Evolutionary conservation across 2,888 invertebrate genomes (phyloP), one percentile per base, ranked within the genome.

Genomic region (Caenorhabditis sp.): DNA sequence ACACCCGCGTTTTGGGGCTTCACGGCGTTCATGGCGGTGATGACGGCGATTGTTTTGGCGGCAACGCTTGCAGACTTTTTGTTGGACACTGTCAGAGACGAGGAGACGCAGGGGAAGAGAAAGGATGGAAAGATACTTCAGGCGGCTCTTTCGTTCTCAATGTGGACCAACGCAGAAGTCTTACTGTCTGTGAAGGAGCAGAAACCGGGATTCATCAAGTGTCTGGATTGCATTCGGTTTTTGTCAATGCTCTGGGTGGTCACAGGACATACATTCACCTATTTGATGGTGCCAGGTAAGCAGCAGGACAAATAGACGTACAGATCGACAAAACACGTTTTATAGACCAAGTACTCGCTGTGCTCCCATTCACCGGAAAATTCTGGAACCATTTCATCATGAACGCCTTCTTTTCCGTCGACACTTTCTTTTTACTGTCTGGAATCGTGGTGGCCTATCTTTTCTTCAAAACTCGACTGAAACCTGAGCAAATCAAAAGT

Each of bases 161-260:
- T 86, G n/a, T 86, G 84, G 77, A 77, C 82, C 0, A 86, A 86
- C 49, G 82, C 82, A 0, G 58, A 54, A 6, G 38, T 61, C 2
- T 10, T 86, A 1, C 49, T 84, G 19, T 76, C 82, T 3, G 82
- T 82, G n/a, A 77, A 72, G 38, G 69, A 82, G 19, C 82, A 77
- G 8, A 80, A 84, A 63, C 68, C 74, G 3, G 88, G 86, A 44
- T 83, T 86, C 41, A 88, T 89, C 54, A 77, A 82, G 26, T 86
- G 82, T 16, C 54, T 89, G 12, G 84, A 89, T 59, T 89, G 89
- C 68, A 88, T 89, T 19, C 83, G 89, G 22, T 84, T 86, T 63
- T 59, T 89, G 26, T 89, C 89, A 12, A 89, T 89, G 84, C 47
- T 76, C 7, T 89, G 89, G 89, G 87, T 89, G 8, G 84, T 87